Evolutionary conservation across 2,113 vertebrate genomes (phyloP).

Genomic region (Anser cygnoides): DNA sequence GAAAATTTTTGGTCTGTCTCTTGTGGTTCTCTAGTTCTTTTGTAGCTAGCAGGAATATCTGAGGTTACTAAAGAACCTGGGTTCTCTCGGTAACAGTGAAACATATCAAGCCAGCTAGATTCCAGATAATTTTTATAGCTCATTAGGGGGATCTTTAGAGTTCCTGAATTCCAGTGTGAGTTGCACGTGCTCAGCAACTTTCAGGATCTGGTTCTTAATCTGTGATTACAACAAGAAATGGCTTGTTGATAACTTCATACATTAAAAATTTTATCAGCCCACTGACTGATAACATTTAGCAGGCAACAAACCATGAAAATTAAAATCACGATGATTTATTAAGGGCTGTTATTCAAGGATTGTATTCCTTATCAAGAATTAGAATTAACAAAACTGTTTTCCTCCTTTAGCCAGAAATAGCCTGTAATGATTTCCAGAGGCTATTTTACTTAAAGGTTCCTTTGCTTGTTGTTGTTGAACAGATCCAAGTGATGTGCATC

Average conservation of each 20-base stretch:
- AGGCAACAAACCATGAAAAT: conserved; percentile 31
- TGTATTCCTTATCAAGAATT: conserved; percentile 2
- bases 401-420: not conserved
- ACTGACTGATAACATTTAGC: conserved; percentile 3
- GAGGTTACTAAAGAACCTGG: not conserved
- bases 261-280: conserved; percentile 22
- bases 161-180: not conserved
- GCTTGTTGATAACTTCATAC: conserved; percentile 40
- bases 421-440: not conserved
- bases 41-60: not conserved
- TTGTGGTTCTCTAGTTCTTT: not conserved
- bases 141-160: not conserved
- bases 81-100: not conserved
- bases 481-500: not conserved
- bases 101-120: not conserved
- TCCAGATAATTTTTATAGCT: not conserved
- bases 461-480: not conserved
- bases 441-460: not conserved
- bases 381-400: conserved; percentile 8
- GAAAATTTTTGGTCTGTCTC: not conserved
- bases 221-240: conserved; percentile 13
- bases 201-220: not conserved
- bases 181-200: not conserved
- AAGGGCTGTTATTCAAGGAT: not conserved
- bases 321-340: conserved; percentile 30